Base-by-base conservation (phyloP, 2,888 invertebrate species). In the Prostheceraeus crozeri region DNA sequence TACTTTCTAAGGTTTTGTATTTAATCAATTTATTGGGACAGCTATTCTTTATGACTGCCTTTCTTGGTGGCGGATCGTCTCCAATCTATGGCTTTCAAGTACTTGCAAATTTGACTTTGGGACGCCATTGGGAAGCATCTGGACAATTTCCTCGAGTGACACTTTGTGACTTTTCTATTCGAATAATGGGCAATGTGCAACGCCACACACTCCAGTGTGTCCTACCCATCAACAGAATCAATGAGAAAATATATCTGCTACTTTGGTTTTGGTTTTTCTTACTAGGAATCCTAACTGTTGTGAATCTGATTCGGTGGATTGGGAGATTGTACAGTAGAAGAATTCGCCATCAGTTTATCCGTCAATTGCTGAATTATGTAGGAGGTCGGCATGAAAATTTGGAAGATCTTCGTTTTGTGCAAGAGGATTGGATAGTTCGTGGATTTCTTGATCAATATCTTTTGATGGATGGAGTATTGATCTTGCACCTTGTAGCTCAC, bases 181-280 rank as follows among this genome's bases (percentile, higher is more conserved):
- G 53, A 3, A 14, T 23, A 19, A 4, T 53, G 4, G 53, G 53
- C 19, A 53, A 53, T 8, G 23, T 36, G 19, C 53, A 53, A n/a
- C 53, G 53, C 14, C 27, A 53, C 30, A 53, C 53, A 3, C 14
- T 53, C n/a, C 53, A 53, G 36, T 53, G 53, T 35, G 30, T 53
- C 3, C 53, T 53, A 14, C 53, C 30, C 3, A 53, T 53, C 23
- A 53, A 53, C 27, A 25, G 53, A 48, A 19, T 53, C 33, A 53
- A 53, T 27, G 53, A 53, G 27, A 53, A 53, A 27, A 40, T 53
- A 14, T 53, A 53, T 33, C 14, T 35, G 6, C n/a, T 27, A 2
- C 19, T 53, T 6, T 27, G 53, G 27, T 28, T 53, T n/a, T 53
- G 53, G 53, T 35, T 53, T 2, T 3, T 53, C 3, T 19, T 28